These are phyloP conservation scores for Sarcoramphus papa DNA, from an alignment of 2,797 vertebrate genomes.

Conservation along the genomic window DNA sequence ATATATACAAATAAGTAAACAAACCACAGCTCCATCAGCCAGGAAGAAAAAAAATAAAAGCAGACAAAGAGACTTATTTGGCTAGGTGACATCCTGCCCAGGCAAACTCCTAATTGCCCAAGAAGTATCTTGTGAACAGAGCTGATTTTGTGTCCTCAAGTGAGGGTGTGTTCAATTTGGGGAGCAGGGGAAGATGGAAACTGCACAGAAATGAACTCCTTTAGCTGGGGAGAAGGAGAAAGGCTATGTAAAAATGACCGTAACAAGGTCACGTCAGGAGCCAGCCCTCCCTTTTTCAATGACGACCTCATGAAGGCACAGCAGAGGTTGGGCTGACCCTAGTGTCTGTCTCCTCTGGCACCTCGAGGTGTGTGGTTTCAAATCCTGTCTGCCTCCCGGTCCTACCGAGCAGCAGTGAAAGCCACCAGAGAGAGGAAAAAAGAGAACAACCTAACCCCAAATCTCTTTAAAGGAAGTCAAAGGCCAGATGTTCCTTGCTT, in stretches of 20 bases:
- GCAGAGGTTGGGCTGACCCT: background rate
- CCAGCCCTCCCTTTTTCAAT: background rate
- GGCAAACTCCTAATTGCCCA: background rate
- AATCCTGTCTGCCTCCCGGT: constrained; percentile 22
- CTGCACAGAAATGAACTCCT: background rate
- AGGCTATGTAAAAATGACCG: background rate
- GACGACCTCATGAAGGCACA: background rate
- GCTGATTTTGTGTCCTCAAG: background rate
- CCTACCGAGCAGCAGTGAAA: background rate
- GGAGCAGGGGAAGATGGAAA: background rate
- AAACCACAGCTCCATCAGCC: background rate
- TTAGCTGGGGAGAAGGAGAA: background rate
- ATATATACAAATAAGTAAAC: background rate
- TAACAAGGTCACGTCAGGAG: background rate
- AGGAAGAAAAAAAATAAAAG: background rate
- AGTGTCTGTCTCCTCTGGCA: constrained; percentile 9
- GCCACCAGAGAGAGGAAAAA: background rate
- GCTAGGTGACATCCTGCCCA: constrained; percentile 29
- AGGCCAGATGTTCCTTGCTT: constrained; percentile 68
- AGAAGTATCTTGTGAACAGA: background rate
- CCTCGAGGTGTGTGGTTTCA: constrained; percentile 30
- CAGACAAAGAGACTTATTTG: background rate
- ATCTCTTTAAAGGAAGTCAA: constrained; percentile 46
- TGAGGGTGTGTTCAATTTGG: background rate
- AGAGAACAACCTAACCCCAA: background rate